phyloP scores from a whole-genome alignment of 2,797 vertebrate genomes.

The Acanthurus leucopareius region DNA sequence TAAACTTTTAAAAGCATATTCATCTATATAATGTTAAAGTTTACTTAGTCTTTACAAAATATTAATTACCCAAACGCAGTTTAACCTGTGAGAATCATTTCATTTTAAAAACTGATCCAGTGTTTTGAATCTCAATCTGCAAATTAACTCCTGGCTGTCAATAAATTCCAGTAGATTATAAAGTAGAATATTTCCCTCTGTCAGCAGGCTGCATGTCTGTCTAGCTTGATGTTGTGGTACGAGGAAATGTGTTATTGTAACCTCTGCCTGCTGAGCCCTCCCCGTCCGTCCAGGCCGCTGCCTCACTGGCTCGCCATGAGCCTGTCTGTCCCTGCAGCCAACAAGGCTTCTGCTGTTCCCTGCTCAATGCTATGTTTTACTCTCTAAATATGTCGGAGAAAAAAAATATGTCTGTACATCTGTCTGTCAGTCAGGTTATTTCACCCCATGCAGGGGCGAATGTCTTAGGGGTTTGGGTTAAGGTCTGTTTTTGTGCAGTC shows the following conservation, averaged over 20 bases:
- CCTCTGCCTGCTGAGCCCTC: slow-evolving; percentile 74
- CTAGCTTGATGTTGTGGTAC: slow-evolving; percentile 39
- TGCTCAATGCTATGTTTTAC: slow-evolving; percentile 77
- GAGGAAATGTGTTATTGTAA: slow-evolving; percentile 79
- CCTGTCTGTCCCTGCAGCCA: slow-evolving; percentile 75
- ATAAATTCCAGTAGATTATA: neutral
- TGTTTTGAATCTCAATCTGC: neutral
- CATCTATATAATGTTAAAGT: neutral
- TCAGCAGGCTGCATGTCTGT: slow-evolving; percentile 56
- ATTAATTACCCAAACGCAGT: neutral
- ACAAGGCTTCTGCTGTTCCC: slow-evolving; percentile 86
- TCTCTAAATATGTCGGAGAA: slow-evolving; percentile 80
- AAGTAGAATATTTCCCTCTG: slow-evolving; percentile 18
- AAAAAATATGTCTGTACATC: slow-evolving; percentile 72
- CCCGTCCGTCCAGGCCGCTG: slow-evolving; percentile 65
- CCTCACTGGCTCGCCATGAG: slow-evolving; percentile 79
- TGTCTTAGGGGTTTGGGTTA: slow-evolving; percentile 61
- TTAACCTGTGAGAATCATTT: neutral
- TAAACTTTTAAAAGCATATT: neutral
- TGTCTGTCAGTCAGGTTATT: slow-evolving; percentile 75
- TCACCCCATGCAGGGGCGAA: slow-evolving; percentile 57
- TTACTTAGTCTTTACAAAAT: neutral
- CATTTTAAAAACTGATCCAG: neutral
- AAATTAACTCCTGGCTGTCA: neutral
- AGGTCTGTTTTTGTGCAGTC: slow-evolving; percentile 68